A percentile compares a stretch with the other conserved stretches of the same genome.
Evolutionary conservation across 2,888 invertebrate genomes (phyloP).

Genomic region (Pteria penguin): DNA sequence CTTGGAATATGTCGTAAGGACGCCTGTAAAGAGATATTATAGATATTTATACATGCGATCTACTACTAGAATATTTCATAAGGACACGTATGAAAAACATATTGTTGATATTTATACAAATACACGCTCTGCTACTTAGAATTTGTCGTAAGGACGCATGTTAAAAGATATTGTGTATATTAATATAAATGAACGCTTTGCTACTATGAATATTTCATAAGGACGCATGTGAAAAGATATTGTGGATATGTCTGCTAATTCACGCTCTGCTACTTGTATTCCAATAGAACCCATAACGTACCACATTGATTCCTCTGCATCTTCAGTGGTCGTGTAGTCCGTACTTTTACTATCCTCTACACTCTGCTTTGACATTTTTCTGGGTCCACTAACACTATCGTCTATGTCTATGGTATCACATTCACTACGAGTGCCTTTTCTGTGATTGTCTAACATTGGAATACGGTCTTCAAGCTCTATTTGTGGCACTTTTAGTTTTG

Average conservation of each 20-base stretch:
- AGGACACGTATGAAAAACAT: neutral
- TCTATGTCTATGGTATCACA: conserved; percentile 36
- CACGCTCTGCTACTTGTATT: too few relatives aligned
- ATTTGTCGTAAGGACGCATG: neutral
- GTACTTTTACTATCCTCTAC: conserved; percentile 59
- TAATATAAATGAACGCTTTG: too few relatives aligned
- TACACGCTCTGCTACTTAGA: neutral
- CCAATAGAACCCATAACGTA: too few relatives aligned
- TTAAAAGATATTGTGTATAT: too few relatives aligned
- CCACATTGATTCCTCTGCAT: too few relatives aligned
- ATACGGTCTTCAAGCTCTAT: neutral
- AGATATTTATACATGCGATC: neutral
- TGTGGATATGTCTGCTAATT: too few relatives aligned
- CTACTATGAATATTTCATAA: too few relatives aligned
- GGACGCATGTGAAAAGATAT: too few relatives aligned
- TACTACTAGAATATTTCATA: neutral
- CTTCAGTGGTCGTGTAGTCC: conserved; percentile 17
- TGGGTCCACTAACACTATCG: conserved; percentile 51
- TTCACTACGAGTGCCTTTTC: neutral
- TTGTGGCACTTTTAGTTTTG: conserved; percentile 86
- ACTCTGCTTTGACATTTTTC: conserved; percentile 27
- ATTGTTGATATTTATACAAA: neutral
- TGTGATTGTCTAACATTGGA: neutral
- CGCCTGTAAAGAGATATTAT: conserved; percentile 59
- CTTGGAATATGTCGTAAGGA: conserved; percentile 72